A percentile compares a stretch with the other conserved stretches of the same genome.
Evolutionary conservation across 2,113 vertebrate genomes (phyloP).

Genomic region (Sialia sialis): DNA sequence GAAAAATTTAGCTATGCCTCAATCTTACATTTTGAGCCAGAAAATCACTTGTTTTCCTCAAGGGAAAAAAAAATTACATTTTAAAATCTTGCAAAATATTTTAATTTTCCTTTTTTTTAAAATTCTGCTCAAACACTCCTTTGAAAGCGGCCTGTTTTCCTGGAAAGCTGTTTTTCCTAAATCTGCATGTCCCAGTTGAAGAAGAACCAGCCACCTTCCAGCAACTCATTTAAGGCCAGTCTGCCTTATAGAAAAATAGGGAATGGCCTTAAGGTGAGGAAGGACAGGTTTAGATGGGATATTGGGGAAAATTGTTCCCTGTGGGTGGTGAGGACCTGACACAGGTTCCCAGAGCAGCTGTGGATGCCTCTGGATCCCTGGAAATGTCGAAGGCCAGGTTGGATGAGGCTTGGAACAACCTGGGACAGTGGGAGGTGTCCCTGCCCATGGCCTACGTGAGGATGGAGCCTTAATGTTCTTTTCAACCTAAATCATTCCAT

Average conservation of each 20-base stretch:
- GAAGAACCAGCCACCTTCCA: neutral
- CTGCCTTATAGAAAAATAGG: neutral
- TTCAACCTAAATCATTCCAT: neutral
- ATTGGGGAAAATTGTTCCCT: neutral
- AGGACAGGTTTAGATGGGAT: neutral
- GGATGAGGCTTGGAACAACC: accelerated
- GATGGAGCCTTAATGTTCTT: neutral
- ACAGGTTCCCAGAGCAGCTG: neutral
- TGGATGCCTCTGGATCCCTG: neutral
- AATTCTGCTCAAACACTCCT: neutral
- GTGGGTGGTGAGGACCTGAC: accelerated
- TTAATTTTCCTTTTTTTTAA: neutral
- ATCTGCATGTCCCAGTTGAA: neutral
- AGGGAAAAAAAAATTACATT: neutral
- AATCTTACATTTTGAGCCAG: neutral
- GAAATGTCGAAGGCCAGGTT: accelerated
- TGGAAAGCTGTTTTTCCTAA: neutral
- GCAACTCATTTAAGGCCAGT: neutral
- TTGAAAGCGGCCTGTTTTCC: neutral
- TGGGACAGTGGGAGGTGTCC: neutral
- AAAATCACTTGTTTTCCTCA: neutral
- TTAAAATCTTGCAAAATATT: neutral
- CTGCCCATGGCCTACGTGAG: neutral
- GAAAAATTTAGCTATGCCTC: neutral
- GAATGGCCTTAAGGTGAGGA: no score